Percentiles rank a stretch among this genome's conserved stretches.
These are phyloP conservation scores for Athalia cordata DNA, from an alignment of 2,888 invertebrate genomes.

Conservation along the genomic window DNA sequence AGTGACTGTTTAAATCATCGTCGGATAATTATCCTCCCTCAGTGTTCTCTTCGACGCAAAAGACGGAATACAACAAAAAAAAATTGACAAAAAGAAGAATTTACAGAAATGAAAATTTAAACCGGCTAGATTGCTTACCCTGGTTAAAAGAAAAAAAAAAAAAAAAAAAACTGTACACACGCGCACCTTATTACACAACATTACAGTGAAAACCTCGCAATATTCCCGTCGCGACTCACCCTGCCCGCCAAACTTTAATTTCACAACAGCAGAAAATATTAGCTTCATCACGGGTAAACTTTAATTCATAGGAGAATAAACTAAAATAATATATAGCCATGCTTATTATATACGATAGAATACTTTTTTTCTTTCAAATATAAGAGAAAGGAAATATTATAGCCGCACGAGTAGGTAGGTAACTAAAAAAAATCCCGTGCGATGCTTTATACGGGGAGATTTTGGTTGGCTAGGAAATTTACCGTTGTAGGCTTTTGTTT, in stretches of 20 bases:
- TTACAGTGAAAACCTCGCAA: constrained; percentile 7
- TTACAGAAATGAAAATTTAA: neutral
- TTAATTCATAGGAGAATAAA: constrained; percentile 37
- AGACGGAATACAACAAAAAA: neutral
- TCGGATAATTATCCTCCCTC: constrained; percentile 17
- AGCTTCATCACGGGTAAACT: constrained; percentile 19
- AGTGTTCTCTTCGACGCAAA: neutral
- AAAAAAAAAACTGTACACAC: neutral
- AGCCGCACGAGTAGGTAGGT: too few relatives aligned
- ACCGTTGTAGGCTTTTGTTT: constrained; percentile 48
- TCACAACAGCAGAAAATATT: constrained; percentile 26
- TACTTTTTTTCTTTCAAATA: too few relatives aligned
- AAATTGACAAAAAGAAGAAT: constrained; percentile 9
- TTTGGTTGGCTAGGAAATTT: constrained; percentile 21
- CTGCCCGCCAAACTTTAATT: constrained; percentile 16
- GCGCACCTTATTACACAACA: constrained; percentile 3
- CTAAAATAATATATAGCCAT: constrained; percentile 18
- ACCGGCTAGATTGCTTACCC: constrained; percentile 1
- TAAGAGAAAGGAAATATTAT: too few relatives aligned
- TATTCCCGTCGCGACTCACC: constrained; percentile 5
- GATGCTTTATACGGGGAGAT: constrained; percentile 1
- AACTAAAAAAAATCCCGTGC: too few relatives aligned
- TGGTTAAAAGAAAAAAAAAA: neutral
- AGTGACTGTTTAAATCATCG: constrained; percentile 27
- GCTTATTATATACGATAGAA: too few relatives aligned